Conservation (phyloP, 2,888 invertebrate genomes). For the Onthophagus sagittarius region DNA sequence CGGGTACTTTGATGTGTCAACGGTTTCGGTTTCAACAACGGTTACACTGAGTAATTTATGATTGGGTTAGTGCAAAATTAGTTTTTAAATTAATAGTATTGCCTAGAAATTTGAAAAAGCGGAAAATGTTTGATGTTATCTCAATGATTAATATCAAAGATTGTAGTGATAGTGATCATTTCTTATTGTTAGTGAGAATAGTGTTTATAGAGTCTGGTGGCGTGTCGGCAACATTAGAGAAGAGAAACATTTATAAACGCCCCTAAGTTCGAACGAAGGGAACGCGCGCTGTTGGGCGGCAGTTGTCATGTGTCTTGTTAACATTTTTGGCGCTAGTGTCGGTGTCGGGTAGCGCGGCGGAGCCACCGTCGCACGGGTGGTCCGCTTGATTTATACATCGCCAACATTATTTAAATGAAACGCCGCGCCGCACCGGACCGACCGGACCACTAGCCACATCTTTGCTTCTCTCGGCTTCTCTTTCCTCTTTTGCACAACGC, state of each 20-base stretch:
- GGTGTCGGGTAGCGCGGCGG: slow-evolving; percentile 47
- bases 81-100: too few relatives aligned
- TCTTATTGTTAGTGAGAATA: too few relatives aligned
- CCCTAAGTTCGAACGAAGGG: slow-evolving; percentile 21
- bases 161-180: too few relatives aligned
- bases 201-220: neutral
- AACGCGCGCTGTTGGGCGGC: slow-evolving; percentile 33
- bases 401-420: slow-evolving; percentile 48
- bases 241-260: slow-evolving; percentile 23
- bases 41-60: neutral
- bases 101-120: too few relatives aligned
- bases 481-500: neutral
- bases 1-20: slow-evolving; percentile 29
- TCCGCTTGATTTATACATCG: slow-evolving; percentile 47
- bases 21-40: slow-evolving; percentile 20
- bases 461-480: neutral
- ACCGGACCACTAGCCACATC: slow-evolving; percentile 11
- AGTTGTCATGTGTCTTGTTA: slow-evolving; percentile 51
- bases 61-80: neutral
- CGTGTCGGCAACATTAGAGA: neutral
- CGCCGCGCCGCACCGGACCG: slow-evolving; percentile 25
- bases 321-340: slow-evolving; percentile 51
- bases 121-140: too few relatives aligned
- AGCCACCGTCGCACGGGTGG: slow-evolving; percentile 45
- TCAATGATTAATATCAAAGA: too few relatives aligned